These are phyloP conservation scores for Pteronura brasiliensis DNA, from an alignment of 2,113 vertebrate species.

Conservation along the genomic window DNA sequence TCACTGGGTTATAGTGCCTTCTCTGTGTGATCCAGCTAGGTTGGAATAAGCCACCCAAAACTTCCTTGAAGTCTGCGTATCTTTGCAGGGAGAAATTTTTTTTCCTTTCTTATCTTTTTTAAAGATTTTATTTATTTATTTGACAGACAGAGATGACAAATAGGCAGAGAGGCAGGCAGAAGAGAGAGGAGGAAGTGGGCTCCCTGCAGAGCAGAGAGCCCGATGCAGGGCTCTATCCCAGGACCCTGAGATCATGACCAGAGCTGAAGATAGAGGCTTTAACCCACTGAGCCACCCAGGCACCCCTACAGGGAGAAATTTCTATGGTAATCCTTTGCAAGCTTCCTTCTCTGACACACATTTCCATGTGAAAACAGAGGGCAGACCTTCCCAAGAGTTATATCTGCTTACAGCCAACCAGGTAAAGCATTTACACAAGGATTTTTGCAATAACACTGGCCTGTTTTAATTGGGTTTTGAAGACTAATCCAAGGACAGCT, in stretches of 20 bases:
- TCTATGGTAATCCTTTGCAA: background rate
- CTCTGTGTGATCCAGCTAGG: background rate
- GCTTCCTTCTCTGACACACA: background rate
- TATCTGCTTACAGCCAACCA: background rate
- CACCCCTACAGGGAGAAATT: background rate
- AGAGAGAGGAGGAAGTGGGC: too few relatives aligned
- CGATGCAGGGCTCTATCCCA: too few relatives aligned
- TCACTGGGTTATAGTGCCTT: background rate
- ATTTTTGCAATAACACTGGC: background rate
- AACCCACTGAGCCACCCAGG: too few relatives aligned
- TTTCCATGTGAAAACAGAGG: background rate
- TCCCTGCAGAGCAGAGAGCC: too few relatives aligned
- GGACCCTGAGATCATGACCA: too few relatives aligned
- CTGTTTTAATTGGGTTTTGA: background rate
- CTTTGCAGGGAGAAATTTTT: background rate
- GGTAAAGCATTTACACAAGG: background rate
- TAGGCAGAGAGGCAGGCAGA: too few relatives aligned
- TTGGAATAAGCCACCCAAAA: background rate
- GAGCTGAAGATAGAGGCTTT: too few relatives aligned
- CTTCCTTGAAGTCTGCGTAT: background rate
- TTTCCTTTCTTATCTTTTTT: too few relatives aligned
- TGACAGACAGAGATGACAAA: too few relatives aligned
- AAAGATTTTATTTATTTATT: too few relatives aligned
- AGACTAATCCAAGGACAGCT: background rate
- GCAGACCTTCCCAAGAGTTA: background rate